Evolutionary conservation across 2,797 vertebrate genomes (phyloP).

Genomic region (Urosaurus nigricauda): DNA sequence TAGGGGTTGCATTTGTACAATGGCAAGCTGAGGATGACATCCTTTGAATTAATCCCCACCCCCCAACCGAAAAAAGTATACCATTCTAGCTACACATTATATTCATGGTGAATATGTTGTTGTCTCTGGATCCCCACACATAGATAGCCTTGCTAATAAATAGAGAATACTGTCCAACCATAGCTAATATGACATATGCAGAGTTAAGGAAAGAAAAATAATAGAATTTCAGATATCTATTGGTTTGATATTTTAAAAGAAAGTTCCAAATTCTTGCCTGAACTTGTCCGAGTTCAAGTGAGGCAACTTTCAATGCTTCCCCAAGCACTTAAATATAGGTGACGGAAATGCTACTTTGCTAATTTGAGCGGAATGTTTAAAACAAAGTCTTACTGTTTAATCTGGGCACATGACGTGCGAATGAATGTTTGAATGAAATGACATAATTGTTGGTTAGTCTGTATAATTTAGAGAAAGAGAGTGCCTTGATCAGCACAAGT

Average conservation of each 20-base stretch:
- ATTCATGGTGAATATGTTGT: neutral
- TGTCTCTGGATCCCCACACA: neutral
- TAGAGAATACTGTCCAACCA: neutral
- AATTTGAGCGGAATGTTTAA: constrained; percentile 81
- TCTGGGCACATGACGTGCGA: constrained; percentile 81
- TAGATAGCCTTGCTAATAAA: neutral
- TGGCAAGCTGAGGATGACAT: constrained; percentile 27
- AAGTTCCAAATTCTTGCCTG: constrained; percentile 61
- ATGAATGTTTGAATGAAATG: constrained; percentile 83
- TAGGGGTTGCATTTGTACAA: fast-evolving
- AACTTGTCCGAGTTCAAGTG: constrained; percentile 67
- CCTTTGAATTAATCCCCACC: neutral
- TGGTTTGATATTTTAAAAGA: constrained; percentile 38
- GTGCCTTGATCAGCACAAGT: constrained; percentile 70
- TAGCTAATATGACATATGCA: neutral
- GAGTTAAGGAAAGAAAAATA: constrained; percentile 5
- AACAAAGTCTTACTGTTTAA: constrained; percentile 84
- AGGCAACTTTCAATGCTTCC: constrained; percentile 55
- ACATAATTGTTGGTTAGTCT: constrained; percentile 82
- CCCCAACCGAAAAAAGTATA: neutral
- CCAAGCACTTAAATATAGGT: constrained; percentile 78
- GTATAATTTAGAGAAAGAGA: constrained; percentile 79
- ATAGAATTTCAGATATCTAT: constrained; percentile 31
- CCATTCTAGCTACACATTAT: neutral
- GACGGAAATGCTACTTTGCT: constrained; percentile 80